Conservation (phyloP, 2,888 invertebrate genomes). For the Plusia festucae region DNA sequence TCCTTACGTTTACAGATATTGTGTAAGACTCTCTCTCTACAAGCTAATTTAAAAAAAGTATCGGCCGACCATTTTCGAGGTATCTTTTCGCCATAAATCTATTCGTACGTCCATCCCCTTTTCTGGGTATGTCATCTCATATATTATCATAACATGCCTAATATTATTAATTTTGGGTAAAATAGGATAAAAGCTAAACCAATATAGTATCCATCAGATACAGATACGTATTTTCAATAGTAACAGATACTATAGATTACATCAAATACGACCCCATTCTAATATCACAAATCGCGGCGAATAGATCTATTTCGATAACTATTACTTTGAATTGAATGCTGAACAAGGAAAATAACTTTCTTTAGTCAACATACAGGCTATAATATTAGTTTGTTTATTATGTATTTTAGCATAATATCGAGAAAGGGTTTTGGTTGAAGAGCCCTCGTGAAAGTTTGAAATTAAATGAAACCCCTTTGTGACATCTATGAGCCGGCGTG, state of each 20-base stretch:
- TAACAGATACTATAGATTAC: slow-evolving; percentile 25
- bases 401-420: slow-evolving; percentile 39
- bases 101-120: background rate
- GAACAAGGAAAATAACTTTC: slow-evolving; percentile 43
- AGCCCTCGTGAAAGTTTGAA: slow-evolving; percentile 19
- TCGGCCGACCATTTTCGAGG: background rate
- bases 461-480: background rate
- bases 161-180: background rate
- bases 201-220: background rate
- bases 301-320: slow-evolving; percentile 53
- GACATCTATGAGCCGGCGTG: background rate
- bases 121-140: background rate
- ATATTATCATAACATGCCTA: background rate
- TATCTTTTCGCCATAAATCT: background rate
- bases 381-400: slow-evolving; percentile 31
- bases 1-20: background rate
- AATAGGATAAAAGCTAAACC: background rate
- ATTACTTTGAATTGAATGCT: slow-evolving; percentile 38
- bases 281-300: slow-evolving; percentile 37
- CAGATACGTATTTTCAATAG: slow-evolving; percentile 26
- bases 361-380: slow-evolving; percentile 31
- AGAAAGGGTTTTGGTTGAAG: slow-evolving; percentile 20
- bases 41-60: no score
- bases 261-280: slow-evolving; percentile 37
- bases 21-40: background rate